Conservation (phyloP, 92 coral and sea anemone species). For the Paramuricea clavata region DNA sequence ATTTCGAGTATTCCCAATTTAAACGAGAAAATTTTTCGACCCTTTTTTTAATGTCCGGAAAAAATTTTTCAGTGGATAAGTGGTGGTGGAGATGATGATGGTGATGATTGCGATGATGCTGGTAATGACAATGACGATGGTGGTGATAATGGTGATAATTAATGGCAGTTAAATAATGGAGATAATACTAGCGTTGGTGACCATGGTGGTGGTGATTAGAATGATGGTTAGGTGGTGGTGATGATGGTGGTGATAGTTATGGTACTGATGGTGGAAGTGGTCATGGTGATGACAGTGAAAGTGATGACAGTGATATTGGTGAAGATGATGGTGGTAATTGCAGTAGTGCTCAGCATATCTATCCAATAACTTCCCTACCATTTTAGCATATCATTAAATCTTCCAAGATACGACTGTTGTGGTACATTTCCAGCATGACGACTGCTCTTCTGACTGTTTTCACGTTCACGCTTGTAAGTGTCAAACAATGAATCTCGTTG, state of each 20-base stretch:
- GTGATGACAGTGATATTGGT: not conserved
- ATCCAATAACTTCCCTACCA: not conserved
- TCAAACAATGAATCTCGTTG: slow-evolving; percentile 7
- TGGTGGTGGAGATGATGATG: not conserved
- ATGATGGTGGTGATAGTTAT: not conserved
- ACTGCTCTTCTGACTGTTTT: not conserved
- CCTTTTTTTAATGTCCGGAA: too few species aligned
- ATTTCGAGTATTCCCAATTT: too few species aligned
- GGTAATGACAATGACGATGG: too few species aligned
- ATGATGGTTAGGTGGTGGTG: not conserved
- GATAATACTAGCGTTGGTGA: too few species aligned
- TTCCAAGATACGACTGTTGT: slow-evolving; percentile 2
- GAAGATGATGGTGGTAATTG: not conserved
- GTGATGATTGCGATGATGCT: not conserved
- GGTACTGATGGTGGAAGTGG: not conserved
- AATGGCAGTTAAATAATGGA: too few species aligned
- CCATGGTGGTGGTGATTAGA: not conserved
- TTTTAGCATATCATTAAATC: slow-evolving; percentile 35
- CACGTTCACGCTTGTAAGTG: slow-evolving; percentile 8
- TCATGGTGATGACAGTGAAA: not conserved
- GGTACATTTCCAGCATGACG: not conserved
- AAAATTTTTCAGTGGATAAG: too few species aligned
- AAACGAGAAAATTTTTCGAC: too few species aligned
- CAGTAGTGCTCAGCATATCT: not conserved
- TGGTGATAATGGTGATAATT: not conserved